phyloP scores from a whole-genome alignment of 2,888 invertebrate species.

The Eristalis arbustorum region DNA sequence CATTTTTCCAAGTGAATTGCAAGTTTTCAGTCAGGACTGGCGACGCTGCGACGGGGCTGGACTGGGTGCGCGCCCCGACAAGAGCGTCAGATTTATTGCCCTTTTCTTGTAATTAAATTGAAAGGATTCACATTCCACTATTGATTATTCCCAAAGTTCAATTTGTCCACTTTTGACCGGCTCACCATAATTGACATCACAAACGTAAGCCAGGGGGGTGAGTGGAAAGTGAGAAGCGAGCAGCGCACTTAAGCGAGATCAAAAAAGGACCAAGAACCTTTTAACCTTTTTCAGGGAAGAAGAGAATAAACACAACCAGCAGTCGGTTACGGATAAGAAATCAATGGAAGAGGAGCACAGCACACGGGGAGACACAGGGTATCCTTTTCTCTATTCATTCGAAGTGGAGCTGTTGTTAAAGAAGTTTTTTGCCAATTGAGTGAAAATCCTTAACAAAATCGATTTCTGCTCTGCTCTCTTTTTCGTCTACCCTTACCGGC shows the following conservation, averaged over 20 bases:
- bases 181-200: constrained; percentile 53
- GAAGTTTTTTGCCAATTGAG: constrained; percentile 59
- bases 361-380: not conserved
- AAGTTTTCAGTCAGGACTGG: not conserved
- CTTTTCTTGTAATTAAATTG: constrained; percentile 42
- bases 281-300: constrained; percentile 44
- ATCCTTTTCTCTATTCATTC: not conserved
- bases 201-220: constrained; percentile 24
- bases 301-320: constrained; percentile 44
- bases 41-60: not conserved
- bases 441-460: constrained; percentile 65
- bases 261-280: constrained; percentile 59
- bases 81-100: constrained; percentile 33
- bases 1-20: not conserved
- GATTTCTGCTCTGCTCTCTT: constrained; percentile 34
- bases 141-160: constrained; percentile 53
- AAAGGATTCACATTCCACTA: constrained; percentile 56
- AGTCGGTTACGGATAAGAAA: constrained; percentile 17
- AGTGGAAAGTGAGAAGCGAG: not conserved
- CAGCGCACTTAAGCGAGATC: constrained; percentile 41
- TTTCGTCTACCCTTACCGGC: not conserved
- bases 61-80: not conserved
- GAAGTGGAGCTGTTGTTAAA: not conserved
- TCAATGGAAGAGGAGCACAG: not conserved
- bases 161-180: constrained; percentile 50